Conservation (phyloP, 2,888 invertebrate genomes). For the Iphiclides podalirius region DNA sequence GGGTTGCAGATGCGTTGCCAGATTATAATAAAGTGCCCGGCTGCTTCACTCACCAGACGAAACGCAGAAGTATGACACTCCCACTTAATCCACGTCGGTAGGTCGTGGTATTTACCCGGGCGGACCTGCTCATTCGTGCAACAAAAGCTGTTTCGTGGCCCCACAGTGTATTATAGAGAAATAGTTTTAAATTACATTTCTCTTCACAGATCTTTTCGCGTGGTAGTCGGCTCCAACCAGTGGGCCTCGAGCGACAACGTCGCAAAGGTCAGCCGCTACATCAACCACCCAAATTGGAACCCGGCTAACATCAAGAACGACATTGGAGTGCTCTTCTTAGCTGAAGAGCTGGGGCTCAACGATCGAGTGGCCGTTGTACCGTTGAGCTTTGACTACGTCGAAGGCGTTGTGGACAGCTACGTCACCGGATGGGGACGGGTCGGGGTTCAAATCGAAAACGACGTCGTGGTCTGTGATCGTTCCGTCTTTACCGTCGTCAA, state of each 20-base stretch:
- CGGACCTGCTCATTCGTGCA: too few relatives aligned
- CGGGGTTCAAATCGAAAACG: neutral
- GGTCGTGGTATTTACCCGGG: too few relatives aligned
- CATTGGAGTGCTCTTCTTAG: conserved; percentile 33
- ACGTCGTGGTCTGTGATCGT: neutral
- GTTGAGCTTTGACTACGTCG: conserved; percentile 30
- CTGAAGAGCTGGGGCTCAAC: conserved; percentile 20
- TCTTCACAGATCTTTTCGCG: conserved; percentile 31
- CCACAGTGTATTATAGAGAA: too few relatives aligned
- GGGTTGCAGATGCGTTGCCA: too few relatives aligned
- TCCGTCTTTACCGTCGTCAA: too few relatives aligned
- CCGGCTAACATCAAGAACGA: conserved; percentile 38
- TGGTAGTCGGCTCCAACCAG: conserved; percentile 35
- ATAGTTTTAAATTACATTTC: too few relatives aligned
- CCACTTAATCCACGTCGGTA: too few relatives aligned
- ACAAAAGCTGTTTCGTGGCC: too few relatives aligned
- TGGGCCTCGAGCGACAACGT: conserved; percentile 34
- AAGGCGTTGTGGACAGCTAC: conserved; percentile 16
- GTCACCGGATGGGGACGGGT: neutral
- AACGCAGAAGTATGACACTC: too few relatives aligned
- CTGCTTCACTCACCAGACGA: too few relatives aligned
- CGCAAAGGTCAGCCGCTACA: conserved; percentile 28
- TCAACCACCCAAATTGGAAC: conserved; percentile 41
- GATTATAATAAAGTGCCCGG: too few relatives aligned
- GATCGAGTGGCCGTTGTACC: conserved; percentile 26